phyloP scores from a whole-genome alignment of 1,140 invertebrate genomes.

The Centruroides sculpturatus region DNA sequence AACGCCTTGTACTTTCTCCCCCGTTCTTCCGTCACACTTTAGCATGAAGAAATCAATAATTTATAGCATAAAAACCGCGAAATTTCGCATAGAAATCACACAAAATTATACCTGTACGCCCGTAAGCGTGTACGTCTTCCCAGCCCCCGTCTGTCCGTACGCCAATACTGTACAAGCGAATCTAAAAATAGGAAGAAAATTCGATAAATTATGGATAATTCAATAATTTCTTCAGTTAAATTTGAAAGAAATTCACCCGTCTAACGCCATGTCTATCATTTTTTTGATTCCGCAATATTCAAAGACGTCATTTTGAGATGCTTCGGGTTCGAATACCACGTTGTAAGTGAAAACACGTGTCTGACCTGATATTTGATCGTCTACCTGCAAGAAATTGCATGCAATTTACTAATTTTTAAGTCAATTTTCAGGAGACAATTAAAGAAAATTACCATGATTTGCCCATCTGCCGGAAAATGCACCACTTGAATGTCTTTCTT shows the following conservation, averaged over 20 bases:
- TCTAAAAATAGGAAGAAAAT: constrained; percentile 19
- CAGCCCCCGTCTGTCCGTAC: constrained; percentile 93
- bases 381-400: constrained; percentile 29
- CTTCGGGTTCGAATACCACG: constrained; percentile 67
- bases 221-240: neutral
- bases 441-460: constrained; percentile 23
- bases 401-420: no score
- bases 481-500: constrained; percentile 26
- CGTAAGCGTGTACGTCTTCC: constrained; percentile 89
- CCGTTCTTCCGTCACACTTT: no score
- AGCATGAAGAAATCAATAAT: no score
- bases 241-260: constrained; percentile 38
- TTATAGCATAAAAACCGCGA: no score
- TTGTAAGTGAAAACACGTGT: constrained; percentile 30
- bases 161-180: constrained; percentile 88
- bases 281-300: constrained; percentile 69
- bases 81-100: neutral
- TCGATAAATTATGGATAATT: neutral
- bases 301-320: constrained; percentile 58
- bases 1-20: constrained; percentile 10
- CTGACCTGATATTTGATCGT: constrained; percentile 49
- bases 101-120: constrained; percentile 49
- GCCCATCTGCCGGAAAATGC: constrained; percentile 27
- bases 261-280: constrained; percentile 79
- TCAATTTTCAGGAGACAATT: no score